phyloP scores from a whole-genome alignment of 2,888 invertebrate genomes.

The Choristoneura rosaceana region DNA sequence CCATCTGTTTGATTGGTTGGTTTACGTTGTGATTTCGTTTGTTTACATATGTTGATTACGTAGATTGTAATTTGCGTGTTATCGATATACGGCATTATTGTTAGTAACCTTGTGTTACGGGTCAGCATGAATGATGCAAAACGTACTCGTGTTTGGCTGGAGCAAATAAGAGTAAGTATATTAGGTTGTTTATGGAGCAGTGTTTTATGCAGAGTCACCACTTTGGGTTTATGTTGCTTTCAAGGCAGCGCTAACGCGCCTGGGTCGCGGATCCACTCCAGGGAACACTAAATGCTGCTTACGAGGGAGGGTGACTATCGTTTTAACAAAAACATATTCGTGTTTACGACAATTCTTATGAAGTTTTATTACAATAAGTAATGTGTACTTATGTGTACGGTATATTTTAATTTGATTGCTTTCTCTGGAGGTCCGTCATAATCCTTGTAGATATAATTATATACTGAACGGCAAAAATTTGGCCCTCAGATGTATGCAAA shows the following conservation, averaged over 20 bases:
- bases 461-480: too few species aligned
- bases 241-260: conserved; percentile 28
- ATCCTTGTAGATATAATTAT: too few species aligned
- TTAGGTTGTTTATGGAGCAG: conserved; percentile 34
- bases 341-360: conserved; percentile 10
- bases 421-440: too few species aligned
- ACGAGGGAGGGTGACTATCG: conserved; percentile 13
- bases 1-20: neutral
- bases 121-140: conserved; percentile 38
- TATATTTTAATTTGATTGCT: too few species aligned
- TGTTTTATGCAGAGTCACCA: conserved; percentile 36
- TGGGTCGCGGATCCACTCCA: conserved; percentile 21
- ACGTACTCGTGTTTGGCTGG: conserved; percentile 21
- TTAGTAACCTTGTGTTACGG: conserved; percentile 35
- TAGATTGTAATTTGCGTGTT: conserved; percentile 10
- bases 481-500: too few species aligned
- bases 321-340: conserved; percentile 14
- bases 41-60: neutral
- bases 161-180: conserved; percentile 25
- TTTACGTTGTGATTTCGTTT: conserved; percentile 1
- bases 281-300: conserved; percentile 37
- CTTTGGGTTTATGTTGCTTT: conserved; percentile 37
- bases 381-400: neutral
- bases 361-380: conserved; percentile 11
- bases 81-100: conserved; percentile 22